Percentiles rank a stretch among this genome's conserved stretches.
Conservation (phyloP, 1,140 invertebrate species). For the Sarcophaga peregrina region DNA sequence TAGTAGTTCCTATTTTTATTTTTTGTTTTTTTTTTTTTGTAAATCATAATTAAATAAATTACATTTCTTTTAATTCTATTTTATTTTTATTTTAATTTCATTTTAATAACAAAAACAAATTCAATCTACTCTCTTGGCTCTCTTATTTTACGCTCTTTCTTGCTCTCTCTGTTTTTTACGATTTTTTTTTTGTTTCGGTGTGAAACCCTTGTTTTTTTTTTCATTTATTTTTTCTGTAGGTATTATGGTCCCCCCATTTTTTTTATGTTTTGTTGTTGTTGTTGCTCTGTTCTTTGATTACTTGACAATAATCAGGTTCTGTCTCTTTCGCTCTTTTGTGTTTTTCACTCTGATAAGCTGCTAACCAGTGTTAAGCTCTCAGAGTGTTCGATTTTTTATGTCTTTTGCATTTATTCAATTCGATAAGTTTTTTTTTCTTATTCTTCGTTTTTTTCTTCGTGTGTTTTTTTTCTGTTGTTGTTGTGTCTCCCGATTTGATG, state of each 20-base stretch:
- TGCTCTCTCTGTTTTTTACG: background rate
- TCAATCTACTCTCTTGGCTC: too few relatives aligned
- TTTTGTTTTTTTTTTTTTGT: background rate
- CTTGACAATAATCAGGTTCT: conserved; percentile 26
- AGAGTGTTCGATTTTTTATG: conserved; percentile 40
- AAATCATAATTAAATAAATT: conserved; percentile 4
- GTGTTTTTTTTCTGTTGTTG: conserved; percentile 4
- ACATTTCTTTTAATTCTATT: conserved; percentile 18
- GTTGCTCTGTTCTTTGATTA: conserved; percentile 23
- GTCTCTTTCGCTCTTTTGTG: background rate
- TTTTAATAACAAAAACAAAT: too few relatives aligned
- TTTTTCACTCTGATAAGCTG: background rate
- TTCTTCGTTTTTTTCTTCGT: background rate
- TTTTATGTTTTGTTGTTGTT: conserved; percentile 11
- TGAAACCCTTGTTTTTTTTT: background rate
- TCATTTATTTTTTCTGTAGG: background rate
- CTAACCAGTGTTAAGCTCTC: conserved; percentile 38
- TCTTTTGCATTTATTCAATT: conserved; percentile 42
- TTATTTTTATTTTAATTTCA: background rate
- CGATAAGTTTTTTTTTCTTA: conserved; percentile 30
- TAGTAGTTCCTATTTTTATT: background rate
- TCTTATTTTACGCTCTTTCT: background rate
- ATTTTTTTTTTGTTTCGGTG: background rate
- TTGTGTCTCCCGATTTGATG: conserved; percentile 35
- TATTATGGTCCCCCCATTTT: conserved; percentile 18